Conservation (phyloP, 1,140 invertebrate species). For the Formica selysi region DNA sequence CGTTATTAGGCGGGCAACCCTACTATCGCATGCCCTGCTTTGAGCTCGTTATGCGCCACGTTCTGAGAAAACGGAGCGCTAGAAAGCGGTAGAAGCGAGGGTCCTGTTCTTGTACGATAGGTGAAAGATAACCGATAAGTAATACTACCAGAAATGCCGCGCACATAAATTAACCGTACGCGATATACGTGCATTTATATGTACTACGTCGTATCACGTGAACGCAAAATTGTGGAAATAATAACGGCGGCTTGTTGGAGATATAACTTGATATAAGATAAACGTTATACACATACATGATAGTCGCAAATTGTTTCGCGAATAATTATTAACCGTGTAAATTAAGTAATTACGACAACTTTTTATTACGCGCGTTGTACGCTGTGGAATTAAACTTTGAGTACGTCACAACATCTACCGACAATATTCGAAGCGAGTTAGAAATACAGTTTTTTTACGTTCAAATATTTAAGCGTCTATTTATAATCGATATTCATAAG, state of each 20-base stretch:
- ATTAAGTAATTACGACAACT: neutral
- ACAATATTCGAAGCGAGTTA: neutral
- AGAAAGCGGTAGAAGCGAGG: slow-evolving; percentile 9
- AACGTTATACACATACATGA: neutral
- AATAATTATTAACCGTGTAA: neutral
- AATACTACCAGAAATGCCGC: slow-evolving; percentile 67
- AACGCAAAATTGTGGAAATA: slow-evolving; percentile 39
- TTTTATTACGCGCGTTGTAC: slow-evolving; percentile 4
- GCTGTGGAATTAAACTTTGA: neutral
- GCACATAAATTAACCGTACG: slow-evolving; percentile 70
- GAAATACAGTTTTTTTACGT: no score
- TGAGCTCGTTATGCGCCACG: slow-evolving; percentile 65
- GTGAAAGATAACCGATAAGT: slow-evolving; percentile 75
- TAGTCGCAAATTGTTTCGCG: slow-evolving; percentile 33
- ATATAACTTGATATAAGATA: slow-evolving; percentile 38
- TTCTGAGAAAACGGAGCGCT: slow-evolving; percentile 25
- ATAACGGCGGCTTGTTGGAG: slow-evolving; percentile 44
- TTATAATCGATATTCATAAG: neutral
- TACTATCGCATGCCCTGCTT: slow-evolving; percentile 66
- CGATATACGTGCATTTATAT: slow-evolving; percentile 65
- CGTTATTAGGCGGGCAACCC: slow-evolving; percentile 70
- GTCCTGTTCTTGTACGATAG: slow-evolving; percentile 58
- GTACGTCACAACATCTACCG: neutral
- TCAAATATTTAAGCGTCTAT: neutral
- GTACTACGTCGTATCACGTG: slow-evolving; percentile 61